Conservation (phyloP, 2,113 vertebrate species). For the Rana temporaria region DNA sequence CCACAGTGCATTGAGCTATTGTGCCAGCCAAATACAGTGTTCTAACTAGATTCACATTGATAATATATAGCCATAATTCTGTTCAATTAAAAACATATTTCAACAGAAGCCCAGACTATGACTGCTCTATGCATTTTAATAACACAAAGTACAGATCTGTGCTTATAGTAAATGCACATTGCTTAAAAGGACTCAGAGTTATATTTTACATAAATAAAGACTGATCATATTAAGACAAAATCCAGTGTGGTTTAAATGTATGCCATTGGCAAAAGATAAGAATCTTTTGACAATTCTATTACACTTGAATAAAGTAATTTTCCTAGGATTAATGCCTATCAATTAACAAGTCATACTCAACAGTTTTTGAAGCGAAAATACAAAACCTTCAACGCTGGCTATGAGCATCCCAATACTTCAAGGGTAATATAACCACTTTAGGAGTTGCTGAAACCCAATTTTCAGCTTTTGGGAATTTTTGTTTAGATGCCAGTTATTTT, state of each 20-base stretch:
- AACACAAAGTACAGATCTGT: constrained; percentile 65
- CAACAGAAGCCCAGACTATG: constrained; percentile 70
- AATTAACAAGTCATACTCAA: constrained; percentile 57
- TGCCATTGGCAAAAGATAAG: constrained; percentile 63
- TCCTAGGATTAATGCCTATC: constrained; percentile 52
- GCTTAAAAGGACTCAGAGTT: constrained; percentile 70
- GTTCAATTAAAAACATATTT: constrained; percentile 81
- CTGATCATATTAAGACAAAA: constrained; percentile 75
- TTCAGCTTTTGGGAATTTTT: too few species aligned
- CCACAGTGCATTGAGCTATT: constrained; percentile 47
- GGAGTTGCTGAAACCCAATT: too few species aligned
- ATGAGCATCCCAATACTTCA: too few species aligned
- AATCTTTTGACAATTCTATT: constrained; percentile 56
- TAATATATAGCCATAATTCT: constrained; percentile 74
- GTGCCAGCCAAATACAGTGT: constrained; percentile 55
- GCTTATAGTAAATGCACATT: constrained; percentile 66
- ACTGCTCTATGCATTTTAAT: constrained; percentile 73
- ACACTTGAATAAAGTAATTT: constrained; percentile 51
- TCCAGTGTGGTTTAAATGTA: constrained; percentile 59
- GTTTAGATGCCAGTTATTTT: too few species aligned
- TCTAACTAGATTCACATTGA: constrained; percentile 65
- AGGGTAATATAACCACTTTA: too few species aligned
- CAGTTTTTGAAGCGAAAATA: constrained; percentile 55
- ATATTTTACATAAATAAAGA: constrained; percentile 74
- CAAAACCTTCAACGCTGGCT: constrained; percentile 19